Evolutionary conservation across 2,888 invertebrate genomes (phyloP).

Genomic region (Germaria angustata): DNA sequence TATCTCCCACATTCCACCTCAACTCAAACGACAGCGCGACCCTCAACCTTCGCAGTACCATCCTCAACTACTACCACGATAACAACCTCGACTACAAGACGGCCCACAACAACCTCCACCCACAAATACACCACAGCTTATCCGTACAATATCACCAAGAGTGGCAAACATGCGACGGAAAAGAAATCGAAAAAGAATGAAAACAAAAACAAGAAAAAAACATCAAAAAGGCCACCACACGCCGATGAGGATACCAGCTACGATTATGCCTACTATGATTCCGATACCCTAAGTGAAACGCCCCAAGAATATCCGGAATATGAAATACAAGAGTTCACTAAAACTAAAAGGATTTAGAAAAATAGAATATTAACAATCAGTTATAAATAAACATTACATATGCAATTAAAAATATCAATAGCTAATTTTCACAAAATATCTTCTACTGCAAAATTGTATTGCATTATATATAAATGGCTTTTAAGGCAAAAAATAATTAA

Average conservation of each 20-base stretch:
- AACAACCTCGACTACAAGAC: slow-evolving; percentile 70
- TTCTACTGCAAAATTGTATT: neutral
- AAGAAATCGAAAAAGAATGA: slow-evolving; percentile 72
- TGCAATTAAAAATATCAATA: neutral
- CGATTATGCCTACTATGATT: slow-evolving; percentile 93
- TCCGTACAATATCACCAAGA: slow-evolving; percentile 66
- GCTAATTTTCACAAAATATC: neutral
- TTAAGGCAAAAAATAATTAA: neutral
- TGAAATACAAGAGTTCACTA: slow-evolving; percentile 84
- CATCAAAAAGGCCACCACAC: slow-evolving; percentile 79
- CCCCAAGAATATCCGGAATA: slow-evolving; percentile 83
- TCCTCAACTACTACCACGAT: slow-evolving; percentile 35
- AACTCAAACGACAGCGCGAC: slow-evolving; percentile 54
- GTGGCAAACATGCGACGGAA: slow-evolving; percentile 60
- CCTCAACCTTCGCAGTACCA: slow-evolving; percentile 36
- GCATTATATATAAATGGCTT: neutral
- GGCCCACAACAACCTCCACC: slow-evolving; percentile 68
- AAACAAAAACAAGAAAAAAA: slow-evolving; percentile 72
- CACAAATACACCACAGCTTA: slow-evolving; percentile 70
- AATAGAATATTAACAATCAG: neutral
- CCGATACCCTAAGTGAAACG: slow-evolving; percentile 82
- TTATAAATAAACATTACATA: neutral
- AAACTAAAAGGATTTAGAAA: slow-evolving; percentile 80
- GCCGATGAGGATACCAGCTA: slow-evolving; percentile 86
- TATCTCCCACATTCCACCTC: slow-evolving; percentile 45